A percentile compares a stretch with the other conserved stretches of the same genome.
phyloP scores from a whole-genome alignment of 2,113 vertebrate species.

The Urocynchramus pylzowi region DNA sequence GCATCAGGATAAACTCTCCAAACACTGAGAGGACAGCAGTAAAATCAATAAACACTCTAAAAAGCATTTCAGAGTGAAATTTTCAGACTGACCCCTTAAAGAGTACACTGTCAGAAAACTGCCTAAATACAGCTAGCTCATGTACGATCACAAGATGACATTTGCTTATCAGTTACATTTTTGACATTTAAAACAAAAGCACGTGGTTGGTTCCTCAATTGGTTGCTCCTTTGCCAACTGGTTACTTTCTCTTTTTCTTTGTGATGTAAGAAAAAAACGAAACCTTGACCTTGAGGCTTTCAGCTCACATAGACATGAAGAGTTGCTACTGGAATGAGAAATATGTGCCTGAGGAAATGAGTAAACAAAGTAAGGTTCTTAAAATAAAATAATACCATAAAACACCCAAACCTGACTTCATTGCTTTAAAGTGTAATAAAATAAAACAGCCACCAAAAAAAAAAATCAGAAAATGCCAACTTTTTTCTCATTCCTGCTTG shows the following conservation, averaged over 20 bases:
- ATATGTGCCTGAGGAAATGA: neutral
- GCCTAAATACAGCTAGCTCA: neutral
- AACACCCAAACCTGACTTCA: neutral
- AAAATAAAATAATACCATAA: neutral
- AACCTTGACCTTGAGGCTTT: neutral
- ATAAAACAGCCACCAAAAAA: neutral
- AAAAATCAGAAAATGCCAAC: neutral
- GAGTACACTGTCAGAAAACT: neutral
- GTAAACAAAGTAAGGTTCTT: neutral
- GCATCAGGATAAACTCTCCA: neutral
- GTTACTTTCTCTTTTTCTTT: neutral
- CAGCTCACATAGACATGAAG: neutral
- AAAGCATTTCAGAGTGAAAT: neutral
- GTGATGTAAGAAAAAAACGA: neutral
- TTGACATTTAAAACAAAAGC: neutral
- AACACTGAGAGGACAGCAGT: neutral
- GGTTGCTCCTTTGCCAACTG: neutral
- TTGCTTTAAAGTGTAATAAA: neutral
- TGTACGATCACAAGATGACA: neutral
- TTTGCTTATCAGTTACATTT: neutral
- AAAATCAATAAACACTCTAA: constrained; percentile 1
- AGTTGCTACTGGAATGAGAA: neutral
- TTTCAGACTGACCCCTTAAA: neutral
- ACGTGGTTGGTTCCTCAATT: fast-evolving
- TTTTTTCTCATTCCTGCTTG: neutral